Percentiles rank a stretch among this genome's conserved stretches.
phyloP scores from a whole-genome alignment of 2,113 vertebrate genomes.

The Pipra filicauda region DNA sequence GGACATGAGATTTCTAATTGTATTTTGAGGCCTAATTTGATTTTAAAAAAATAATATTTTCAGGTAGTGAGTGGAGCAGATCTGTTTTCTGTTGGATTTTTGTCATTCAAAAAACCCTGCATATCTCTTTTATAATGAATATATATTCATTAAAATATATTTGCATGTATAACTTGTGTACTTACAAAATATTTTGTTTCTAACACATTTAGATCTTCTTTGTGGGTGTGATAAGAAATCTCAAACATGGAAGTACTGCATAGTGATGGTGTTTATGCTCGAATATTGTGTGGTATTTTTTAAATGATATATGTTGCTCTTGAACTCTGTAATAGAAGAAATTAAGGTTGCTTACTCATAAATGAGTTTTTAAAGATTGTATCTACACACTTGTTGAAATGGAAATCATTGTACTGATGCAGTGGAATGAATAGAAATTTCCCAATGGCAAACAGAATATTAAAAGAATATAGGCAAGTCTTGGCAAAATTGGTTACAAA shows the following conservation, averaged over 20 bases:
- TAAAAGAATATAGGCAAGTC: not conserved
- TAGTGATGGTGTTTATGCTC: not conserved
- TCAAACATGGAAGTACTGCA: not conserved
- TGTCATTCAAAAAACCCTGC: not conserved
- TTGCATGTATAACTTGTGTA: not conserved
- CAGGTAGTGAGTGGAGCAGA: not conserved
- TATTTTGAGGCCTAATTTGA: not conserved
- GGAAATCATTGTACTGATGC: not conserved
- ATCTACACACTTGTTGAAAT: not conserved
- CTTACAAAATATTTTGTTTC: not conserved
- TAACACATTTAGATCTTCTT: not conserved
- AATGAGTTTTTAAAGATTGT: not conserved
- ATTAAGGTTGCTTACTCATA: slow-evolving; percentile 9
- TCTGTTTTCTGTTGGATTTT: not conserved
- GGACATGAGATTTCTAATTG: not conserved
- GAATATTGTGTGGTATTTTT: slow-evolving; percentile 6
- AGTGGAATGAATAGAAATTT: not conserved
- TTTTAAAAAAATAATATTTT: not conserved
- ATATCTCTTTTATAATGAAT: not conserved
- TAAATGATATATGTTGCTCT: not conserved
- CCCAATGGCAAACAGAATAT: not conserved
- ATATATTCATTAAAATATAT: not conserved
- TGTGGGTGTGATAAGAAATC: not conserved
- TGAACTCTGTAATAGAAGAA: not conserved
- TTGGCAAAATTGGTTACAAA: slow-evolving; percentile 2